These are phyloP conservation scores for Octodon degus DNA, from an alignment of 2,113 vertebrate genomes.

Conservation along the genomic window DNA sequence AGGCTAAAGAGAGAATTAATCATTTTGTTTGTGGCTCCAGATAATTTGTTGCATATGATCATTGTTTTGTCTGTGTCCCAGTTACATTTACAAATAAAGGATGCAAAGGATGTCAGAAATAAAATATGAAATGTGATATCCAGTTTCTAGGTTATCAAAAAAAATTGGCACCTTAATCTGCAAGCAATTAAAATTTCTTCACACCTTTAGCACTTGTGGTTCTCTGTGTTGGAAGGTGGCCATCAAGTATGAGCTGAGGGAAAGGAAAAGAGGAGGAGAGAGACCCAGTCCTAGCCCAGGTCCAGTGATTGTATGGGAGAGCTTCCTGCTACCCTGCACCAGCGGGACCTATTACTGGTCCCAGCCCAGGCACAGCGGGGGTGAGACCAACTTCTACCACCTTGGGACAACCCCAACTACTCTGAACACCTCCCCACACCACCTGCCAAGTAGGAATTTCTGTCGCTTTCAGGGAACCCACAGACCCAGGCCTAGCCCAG, in stretches of 20 bases:
- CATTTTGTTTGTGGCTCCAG: neutral
- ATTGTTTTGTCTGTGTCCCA: neutral
- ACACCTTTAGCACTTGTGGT: neutral
- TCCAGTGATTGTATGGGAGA: too few species aligned
- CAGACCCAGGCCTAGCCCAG: too few species aligned
- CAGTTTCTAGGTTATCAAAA: neutral
- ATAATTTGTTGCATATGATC: neutral
- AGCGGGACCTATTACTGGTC: too few species aligned
- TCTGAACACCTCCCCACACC: too few species aligned
- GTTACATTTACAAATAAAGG: neutral
- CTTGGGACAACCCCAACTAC: too few species aligned
- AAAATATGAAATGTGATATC: neutral
- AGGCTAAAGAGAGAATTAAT: neutral
- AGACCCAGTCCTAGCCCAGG: too few species aligned
- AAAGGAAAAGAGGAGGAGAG: too few species aligned
- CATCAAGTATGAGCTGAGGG: neutral
- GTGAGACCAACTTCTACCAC: too few species aligned
- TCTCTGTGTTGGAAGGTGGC: neutral
- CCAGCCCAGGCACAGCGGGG: too few species aligned
- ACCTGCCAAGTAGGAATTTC: too few species aligned
- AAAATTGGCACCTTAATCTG: neutral
- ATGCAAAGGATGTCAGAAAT: neutral
- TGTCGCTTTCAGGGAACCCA: too few species aligned
- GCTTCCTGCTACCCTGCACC: too few species aligned
- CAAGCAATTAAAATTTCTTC: neutral